Base-by-base conservation (phyloP, 2,888 invertebrate genomes). In the Rhorus exstirpatorius region DNA sequence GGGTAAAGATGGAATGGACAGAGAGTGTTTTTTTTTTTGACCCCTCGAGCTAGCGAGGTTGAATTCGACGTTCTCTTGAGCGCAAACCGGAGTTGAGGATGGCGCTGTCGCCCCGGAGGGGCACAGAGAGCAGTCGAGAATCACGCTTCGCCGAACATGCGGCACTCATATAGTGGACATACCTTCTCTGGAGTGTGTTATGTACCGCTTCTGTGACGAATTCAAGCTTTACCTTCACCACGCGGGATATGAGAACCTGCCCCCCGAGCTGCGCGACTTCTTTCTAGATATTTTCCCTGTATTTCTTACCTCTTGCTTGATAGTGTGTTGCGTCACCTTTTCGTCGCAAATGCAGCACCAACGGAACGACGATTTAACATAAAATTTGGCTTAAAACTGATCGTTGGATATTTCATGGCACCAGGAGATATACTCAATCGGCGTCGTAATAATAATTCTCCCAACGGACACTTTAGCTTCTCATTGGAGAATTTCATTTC, bases 111-210 rank as follows among this genome's bases (percentile, higher is more conserved):
- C 72, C 60, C 31, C n/a, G n/a, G 60, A 60, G 60, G 55, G 58
- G 60, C 26, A 71, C 58, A 41, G 31, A 21, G 58, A 41, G 58
- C 58, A 65, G 60, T 75, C 65, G 70, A 67, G 70, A 79, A 75
- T 82, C 74, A 82, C 75, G 79, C 75, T 79, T 63, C 70, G 61
- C 10, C 65, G 71, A 75, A 71, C 60, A 60, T 26, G 55, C 14
- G 38, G 65, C 14, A 49, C 41, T 35, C n/a, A 35, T 35, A 26
- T 38, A 63, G 21, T 72, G 12, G 38, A 60, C 58, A 60, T 68
- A 53, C 41, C 65, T 46, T 60, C 55, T 76, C n/a, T 51, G 53
- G 14, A 49, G 51, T 78, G 61, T 74, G 61, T 78, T 65, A 44
- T n/a, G n/a, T 82, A 71, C 61, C 26, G 67, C 35, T 38, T 31